Evolutionary conservation across 2,113 vertebrate species (phyloP), one percentile per base, ranked within the genome.

Genomic region (Paradoxurus hermaphroditus): DNA sequence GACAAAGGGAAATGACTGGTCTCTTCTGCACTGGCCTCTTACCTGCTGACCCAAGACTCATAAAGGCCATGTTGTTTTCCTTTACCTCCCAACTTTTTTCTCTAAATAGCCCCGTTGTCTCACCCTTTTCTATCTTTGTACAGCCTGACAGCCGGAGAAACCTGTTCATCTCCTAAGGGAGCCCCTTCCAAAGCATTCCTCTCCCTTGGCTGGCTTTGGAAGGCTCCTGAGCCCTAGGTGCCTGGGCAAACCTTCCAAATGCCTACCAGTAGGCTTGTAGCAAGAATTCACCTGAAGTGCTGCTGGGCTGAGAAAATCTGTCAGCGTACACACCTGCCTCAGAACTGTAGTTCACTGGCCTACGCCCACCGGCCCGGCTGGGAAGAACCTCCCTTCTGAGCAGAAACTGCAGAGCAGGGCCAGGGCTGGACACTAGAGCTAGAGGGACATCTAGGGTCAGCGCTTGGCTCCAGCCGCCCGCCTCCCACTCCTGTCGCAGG

Each of bases 381-480:
- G 39, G 16, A 14, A 67, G 23, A 29, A 7, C 8, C 21, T 6
- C 67, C 7, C 4, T 86, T 44, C 31, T 39, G 86, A 65, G 53
- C 19, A n/a, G 34, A 36, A n/a, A 4, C 18, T 31, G 27, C 53
- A 79, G 59, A 68, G 41, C 31, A 72, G 29, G 13, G 68, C 49
- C 31, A 36, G 56, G 63, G 18, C 39, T 46, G 31, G 51, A 41
- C 0, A 0, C 72, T 7, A 62, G 27, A 49, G 25, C 65, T 51
- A 14, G 18, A 39, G 51, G 1, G 4, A 70, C 81, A 70, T 21
- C 27, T 12, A 44, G 36, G 19, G 21, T 31, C 41, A 92, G 16
- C 3, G 4, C 7, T 23, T 49, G 34, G 67, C 72, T 83, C 10
- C 53, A 70, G 51, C 36, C 0, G 0, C 72, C 67, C 0, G 0